These are phyloP conservation scores for Caerostris darwini DNA, from an alignment of 1,140 invertebrate species.

Conservation along the genomic window DNA sequence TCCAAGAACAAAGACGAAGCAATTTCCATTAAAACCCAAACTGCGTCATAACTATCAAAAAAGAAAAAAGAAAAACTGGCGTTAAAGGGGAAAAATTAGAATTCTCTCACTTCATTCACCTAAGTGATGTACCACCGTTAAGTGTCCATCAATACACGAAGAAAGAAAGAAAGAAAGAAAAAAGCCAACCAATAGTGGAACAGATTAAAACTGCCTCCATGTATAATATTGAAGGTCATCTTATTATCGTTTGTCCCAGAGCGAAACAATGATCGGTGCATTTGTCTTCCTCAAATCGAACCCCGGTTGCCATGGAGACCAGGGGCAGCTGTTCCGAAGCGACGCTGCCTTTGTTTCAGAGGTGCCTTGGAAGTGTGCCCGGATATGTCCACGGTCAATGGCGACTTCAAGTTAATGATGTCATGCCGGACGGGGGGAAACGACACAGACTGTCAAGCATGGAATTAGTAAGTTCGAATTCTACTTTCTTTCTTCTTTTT, in stretches of 20 bases:
- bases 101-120: constrained; percentile 25
- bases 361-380: constrained; percentile 35
- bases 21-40: no score
- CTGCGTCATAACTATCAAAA: no score
- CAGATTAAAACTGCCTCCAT: constrained; percentile 10
- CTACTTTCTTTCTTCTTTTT: not conserved
- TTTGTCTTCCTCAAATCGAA: constrained; percentile 12
- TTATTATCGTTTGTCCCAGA: constrained; percentile 37
- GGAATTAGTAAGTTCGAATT: constrained; percentile 2
- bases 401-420: constrained; percentile 18
- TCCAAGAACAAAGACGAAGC: no score
- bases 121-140: constrained; percentile 28
- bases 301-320: not conserved
- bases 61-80: not conserved
- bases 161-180: not conserved
- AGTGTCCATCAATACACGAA: not conserved
- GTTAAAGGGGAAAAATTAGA: constrained; percentile 20
- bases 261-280: constrained; percentile 13
- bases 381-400: not conserved
- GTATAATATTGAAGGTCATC: constrained; percentile 48
- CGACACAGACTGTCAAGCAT: not conserved
- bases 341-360: not conserved
- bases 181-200: not conserved
- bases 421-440: not conserved
- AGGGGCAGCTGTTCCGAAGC: not conserved